Evolutionary conservation across 1,140 invertebrate species (phyloP), one percentile per base, ranked within the genome.

Genomic region (Drosophila takahashii): DNA sequence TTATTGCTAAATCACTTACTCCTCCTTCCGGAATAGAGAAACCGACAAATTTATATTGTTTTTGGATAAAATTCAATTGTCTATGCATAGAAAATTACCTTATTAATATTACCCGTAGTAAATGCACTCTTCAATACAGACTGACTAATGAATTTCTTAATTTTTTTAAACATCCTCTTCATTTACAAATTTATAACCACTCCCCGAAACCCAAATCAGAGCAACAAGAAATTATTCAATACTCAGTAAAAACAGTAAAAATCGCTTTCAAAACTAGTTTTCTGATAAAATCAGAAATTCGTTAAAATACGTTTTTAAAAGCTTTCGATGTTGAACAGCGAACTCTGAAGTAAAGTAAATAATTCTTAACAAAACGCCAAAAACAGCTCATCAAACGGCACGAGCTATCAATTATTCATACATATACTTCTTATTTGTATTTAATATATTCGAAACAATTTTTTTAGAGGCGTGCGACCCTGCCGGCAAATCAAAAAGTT

Each of bases 391-490:
- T 83, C 66, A 71, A 58, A 65, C 44, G 59, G 53, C 65, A 83
- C 79, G 65, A 72, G 83, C 81, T 87, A 71, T 87, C 58, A 67
- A 27, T 61, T 64, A 62, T 69, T 72, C 54, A 50, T 65, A 50
- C 13, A 18, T 42, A 52, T 41, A 73, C 7, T 18, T 51, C 51
- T 74, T 53, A 41, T 64, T 56, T 11, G 44, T 9, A 52, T 74
- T 76, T 76, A 54, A 57, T 42, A 59, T 47, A 76, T 76, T 47
- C 72, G 16, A 29, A 16, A 39, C 36, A 41, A 29, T 9, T 54
- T 56, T 27, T 69, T 47, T 13, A 9, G 4, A 39, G 11, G 27
- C 41, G 42, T 39, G 41, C 15, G 66, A 54, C 29, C n/a, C 45
- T n/a, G 15, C 16, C 32, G 39, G 10, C 48, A 37, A 47, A 11